A percentile compares a stretch with the other conserved stretches of the same genome.
phyloP scores from a whole-genome alignment of 2,113 vertebrate species.

The Heliornis fulica region DNA sequence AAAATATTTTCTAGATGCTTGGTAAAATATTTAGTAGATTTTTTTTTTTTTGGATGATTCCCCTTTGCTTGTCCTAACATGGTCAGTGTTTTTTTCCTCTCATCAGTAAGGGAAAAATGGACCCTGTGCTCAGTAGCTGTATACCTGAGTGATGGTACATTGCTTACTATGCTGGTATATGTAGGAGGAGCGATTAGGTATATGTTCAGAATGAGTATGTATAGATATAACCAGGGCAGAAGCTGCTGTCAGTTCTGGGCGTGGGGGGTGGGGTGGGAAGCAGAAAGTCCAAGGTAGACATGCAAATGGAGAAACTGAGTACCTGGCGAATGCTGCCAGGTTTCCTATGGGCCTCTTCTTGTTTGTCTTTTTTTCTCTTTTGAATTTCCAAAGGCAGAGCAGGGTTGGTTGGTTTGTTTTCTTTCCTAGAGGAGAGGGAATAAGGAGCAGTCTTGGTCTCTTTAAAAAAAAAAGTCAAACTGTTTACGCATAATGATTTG shows the following conservation, averaged over 20 bases:
- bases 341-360: background rate
- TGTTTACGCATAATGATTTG: background rate
- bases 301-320: background rate
- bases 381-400: background rate
- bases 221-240: background rate
- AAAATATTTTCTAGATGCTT: background rate
- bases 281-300: background rate
- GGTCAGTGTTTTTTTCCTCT: background rate
- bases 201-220: background rate
- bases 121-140: background rate
- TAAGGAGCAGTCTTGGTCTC: background rate
- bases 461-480: background rate
- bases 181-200: background rate
- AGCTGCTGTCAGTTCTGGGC: background rate
- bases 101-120: background rate
- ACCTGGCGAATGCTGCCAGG: background rate
- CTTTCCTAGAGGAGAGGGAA: background rate
- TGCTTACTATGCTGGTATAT: background rate
- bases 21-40: background rate
- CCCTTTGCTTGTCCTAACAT: background rate
- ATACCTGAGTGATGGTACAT: background rate
- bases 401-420: background rate
- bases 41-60: background rate
- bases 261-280: too few species aligned
- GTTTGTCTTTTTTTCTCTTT: background rate